Conservation (phyloP, 37 sponge, comb jelly and placozoan species). For the Hormiphora californensis region DNA sequence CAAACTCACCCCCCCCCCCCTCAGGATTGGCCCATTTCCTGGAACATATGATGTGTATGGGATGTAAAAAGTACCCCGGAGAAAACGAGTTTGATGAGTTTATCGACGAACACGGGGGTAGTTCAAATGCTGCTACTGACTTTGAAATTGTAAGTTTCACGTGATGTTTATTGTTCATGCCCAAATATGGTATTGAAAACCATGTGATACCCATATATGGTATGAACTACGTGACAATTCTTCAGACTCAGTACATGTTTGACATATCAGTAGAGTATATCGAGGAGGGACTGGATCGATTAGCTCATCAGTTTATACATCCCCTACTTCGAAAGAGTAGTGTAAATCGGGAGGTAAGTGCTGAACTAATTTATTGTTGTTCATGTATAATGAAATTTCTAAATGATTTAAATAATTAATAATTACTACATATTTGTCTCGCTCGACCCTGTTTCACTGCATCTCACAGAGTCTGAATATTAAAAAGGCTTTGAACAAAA, state of each 20-base stretch:
- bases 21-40: conserved; percentile 22
- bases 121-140: conserved; percentile 16
- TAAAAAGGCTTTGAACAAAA: not conserved
- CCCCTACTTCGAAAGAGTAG: not conserved
- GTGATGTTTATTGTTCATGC: not conserved
- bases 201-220: not conserved
- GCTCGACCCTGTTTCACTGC: no score
- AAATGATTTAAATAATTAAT: no score
- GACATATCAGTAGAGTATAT: not conserved
- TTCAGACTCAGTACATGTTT: conserved; percentile 23
- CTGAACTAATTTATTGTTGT: no score
- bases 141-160: not conserved
- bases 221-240: no score
- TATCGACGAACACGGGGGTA: conserved; percentile 4
- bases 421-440: no score
- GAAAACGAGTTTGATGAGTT: conserved; percentile 41
- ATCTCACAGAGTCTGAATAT: not conserved
- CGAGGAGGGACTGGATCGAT: conserved; percentile 14
- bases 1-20: not conserved
- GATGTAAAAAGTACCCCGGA: conserved; percentile 28
- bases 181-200: not conserved
- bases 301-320: conserved; percentile 24
- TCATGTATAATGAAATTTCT: no score
- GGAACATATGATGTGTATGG: conserved; percentile 42
- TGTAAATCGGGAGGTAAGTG: conserved; percentile 33